Percentiles rank a stretch among this genome's conserved stretches.
phyloP scores from a whole-genome alignment of 2,797 vertebrate genomes.

The Enteromius afrohamiltoni region DNA sequence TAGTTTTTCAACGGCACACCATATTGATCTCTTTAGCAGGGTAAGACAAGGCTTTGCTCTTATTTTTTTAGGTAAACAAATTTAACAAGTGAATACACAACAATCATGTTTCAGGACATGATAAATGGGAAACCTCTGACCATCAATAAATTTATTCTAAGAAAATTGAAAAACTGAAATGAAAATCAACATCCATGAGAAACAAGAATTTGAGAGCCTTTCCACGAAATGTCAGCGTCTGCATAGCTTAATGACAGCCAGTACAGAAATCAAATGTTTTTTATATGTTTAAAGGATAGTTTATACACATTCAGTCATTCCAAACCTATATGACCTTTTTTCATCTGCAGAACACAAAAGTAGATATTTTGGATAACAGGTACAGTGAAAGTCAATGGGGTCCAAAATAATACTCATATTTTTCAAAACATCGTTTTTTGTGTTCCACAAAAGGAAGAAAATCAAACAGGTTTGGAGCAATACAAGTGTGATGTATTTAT shows the following conservation, averaged over 20 bases:
- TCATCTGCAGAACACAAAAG: not conserved
- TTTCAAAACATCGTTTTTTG: not conserved
- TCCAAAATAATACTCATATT: not conserved
- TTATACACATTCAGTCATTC: not conserved
- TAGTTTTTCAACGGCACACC: not conserved
- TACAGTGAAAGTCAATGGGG: not conserved
- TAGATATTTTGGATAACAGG: not conserved
- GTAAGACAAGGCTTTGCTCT: not conserved
- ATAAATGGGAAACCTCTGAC: constrained; percentile 11
- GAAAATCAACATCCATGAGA: constrained; percentile 8
- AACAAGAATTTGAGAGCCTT: constrained; percentile 25
- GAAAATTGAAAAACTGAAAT: constrained; percentile 47
- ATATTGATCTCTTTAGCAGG: not conserved
- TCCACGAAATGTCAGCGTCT: not conserved
- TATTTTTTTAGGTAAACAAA: not conserved
- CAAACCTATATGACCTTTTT: not conserved
- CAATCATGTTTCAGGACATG: not conserved
- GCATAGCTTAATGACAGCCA: not conserved
- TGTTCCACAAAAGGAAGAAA: not conserved
- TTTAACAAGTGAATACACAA: not conserved
- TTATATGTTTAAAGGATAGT: not conserved
- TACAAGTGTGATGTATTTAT: not conserved
- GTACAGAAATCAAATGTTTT: not conserved
- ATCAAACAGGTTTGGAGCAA: not conserved
- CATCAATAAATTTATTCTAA: constrained; percentile 23